Percentiles rank a stretch among this genome's conserved stretches.
Evolutionary conservation across 1,140 invertebrate genomes (phyloP).

Genomic region (Caenorhabditis elegans): DNA sequence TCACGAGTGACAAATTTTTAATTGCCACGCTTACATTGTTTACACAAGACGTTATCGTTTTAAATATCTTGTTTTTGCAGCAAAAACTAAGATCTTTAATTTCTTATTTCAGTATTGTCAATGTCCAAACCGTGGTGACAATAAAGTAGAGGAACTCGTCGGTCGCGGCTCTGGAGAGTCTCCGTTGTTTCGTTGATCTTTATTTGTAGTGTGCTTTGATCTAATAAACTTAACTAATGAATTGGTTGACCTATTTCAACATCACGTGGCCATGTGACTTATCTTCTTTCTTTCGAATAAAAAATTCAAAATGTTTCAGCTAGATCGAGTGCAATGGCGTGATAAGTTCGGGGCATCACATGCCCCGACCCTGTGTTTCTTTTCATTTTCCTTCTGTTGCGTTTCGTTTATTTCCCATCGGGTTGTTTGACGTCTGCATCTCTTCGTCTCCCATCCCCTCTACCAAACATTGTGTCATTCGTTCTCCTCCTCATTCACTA

Average conservation of each 20-base stretch:
- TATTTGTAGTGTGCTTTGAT: neutral
- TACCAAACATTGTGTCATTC: conserved; percentile 25
- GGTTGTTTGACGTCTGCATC: neutral
- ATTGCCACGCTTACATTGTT: too few species aligned
- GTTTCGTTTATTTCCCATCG: neutral
- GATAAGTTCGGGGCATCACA: conserved; percentile 27
- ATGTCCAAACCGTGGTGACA: neutral
- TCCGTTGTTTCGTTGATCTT: neutral
- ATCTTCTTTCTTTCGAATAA: neutral
- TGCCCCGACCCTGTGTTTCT: conserved; percentile 20
- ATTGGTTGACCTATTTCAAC: neutral
- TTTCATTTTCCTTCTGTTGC: neutral
- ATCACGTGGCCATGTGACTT: conserved; percentile 7
- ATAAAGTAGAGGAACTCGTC: neutral
- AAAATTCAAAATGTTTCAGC: conserved; percentile 15
- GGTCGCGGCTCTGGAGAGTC: neutral
- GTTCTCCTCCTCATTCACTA: neutral
- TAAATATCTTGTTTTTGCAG: too few species aligned
- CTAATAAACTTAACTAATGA: conserved; percentile 3
- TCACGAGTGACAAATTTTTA: too few species aligned
- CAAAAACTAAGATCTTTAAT: conserved; percentile 13
- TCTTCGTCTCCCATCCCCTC: neutral
- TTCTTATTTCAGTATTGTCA: conserved; percentile 6
- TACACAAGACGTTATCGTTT: too few species aligned
- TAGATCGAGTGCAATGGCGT: conserved; percentile 21